phyloP scores from a whole-genome alignment of 2,888 invertebrate genomes.

The Allygus modestus region DNA sequence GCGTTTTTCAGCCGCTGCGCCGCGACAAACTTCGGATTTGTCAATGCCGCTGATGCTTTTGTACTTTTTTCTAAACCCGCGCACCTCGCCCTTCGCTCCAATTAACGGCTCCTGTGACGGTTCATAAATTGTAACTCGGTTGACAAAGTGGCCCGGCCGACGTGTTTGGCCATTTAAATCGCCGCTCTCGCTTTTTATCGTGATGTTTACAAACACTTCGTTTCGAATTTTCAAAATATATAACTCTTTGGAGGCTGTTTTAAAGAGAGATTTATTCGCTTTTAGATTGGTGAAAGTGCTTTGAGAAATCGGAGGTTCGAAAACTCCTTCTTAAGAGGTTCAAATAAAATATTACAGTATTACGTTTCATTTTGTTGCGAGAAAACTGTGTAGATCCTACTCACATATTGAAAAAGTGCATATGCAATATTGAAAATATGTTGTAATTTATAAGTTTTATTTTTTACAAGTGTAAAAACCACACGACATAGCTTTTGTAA shows the following conservation, averaged over 20 bases:
- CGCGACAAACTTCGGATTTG: slow-evolving; percentile 42
- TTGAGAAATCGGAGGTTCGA: too few species aligned
- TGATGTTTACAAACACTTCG: slow-evolving; percentile 44
- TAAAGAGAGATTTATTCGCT: background rate
- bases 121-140: slow-evolving; percentile 20
- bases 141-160: slow-evolving; percentile 27
- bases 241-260: background rate
- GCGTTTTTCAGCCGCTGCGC: slow-evolving; percentile 38
- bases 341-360: too few species aligned
- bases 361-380: too few species aligned
- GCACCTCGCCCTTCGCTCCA: slow-evolving; percentile 22
- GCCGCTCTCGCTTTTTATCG: background rate
- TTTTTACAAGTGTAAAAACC: too few species aligned
- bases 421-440: too few species aligned
- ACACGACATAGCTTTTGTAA: too few species aligned
- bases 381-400: too few species aligned
- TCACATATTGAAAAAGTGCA: too few species aligned
- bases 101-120: slow-evolving; percentile 46
- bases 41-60: slow-evolving; percentile 47
- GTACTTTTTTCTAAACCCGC: slow-evolving; percentile 19
- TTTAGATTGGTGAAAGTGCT: background rate
- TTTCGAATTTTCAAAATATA: slow-evolving; percentile 14
- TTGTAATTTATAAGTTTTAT: too few species aligned
- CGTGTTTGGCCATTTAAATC: background rate
- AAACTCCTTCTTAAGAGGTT: too few species aligned